Percentiles rank a stretch among this genome's conserved stretches.
These are phyloP conservation scores for Staurois parvus DNA, from an alignment of 2,797 vertebrate species.

Conservation along the genomic window DNA sequence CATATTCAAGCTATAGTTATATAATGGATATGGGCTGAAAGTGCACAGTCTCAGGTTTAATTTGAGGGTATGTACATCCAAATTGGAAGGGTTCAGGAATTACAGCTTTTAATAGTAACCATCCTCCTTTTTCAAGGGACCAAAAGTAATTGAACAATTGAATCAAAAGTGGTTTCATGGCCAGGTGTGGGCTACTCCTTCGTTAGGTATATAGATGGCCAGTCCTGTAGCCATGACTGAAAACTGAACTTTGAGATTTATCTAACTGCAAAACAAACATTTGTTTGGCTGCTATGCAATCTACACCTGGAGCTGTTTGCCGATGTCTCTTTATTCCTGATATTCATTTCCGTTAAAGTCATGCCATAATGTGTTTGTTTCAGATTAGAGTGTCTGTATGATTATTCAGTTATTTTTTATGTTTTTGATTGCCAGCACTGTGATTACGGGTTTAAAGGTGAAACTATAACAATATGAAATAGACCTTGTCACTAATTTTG, in stretches of 20 bases:
- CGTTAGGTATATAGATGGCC: no score
- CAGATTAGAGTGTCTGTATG: not conserved
- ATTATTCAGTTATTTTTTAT: not conserved
- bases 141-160: no score
- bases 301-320: constrained; percentile 3
- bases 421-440: not conserved
- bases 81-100: no score
- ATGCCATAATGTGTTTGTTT: not conserved
- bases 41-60: no score
- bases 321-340: not conserved
- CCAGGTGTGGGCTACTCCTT: no score
- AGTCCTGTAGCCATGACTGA: not conserved
- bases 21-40: no score
- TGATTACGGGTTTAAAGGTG: not conserved
- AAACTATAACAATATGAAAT: not conserved
- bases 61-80: no score
- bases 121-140: no score
- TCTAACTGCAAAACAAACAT: not conserved
- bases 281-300: not conserved
- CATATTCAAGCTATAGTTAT: no score
- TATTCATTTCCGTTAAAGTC: not conserved
- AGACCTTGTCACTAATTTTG: not conserved
- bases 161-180: no score
- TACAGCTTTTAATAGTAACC: no score
- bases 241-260: not conserved